A percentile compares a stretch with the other conserved stretches of the same genome.
phyloP scores from a whole-genome alignment of 1,140 invertebrate species.

The Panonychus citri region DNA sequence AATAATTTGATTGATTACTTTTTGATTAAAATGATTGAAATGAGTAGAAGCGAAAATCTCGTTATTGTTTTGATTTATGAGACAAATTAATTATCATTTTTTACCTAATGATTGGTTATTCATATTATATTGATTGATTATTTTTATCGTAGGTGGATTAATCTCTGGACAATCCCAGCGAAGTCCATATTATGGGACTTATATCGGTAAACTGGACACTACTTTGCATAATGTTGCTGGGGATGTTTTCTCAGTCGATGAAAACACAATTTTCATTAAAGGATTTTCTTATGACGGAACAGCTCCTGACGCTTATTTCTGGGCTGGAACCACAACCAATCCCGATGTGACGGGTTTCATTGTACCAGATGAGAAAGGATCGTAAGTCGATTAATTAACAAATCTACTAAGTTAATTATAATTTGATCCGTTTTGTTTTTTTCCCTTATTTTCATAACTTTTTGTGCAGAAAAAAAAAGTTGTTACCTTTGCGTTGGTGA shows the following conservation, averaged over 20 bases:
- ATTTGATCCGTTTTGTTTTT: neutral
- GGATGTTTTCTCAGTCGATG: slow-evolving; percentile 58
- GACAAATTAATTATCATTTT: no score
- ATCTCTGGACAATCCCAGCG: neutral
- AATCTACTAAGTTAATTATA: neutral
- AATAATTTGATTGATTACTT: no score
- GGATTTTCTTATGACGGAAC: slow-evolving; percentile 40
- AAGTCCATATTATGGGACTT: neutral
- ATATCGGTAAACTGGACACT: neutral
- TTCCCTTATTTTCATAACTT: neutral
- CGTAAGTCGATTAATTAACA: slow-evolving; percentile 1
- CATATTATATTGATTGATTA: no score
- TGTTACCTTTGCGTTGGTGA: no score
- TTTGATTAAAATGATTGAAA: no score
- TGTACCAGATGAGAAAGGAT: slow-evolving; percentile 54
- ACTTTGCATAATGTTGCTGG: slow-evolving; percentile 39
- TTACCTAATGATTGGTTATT: no score
- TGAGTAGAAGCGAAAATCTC: no score
- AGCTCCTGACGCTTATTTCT: slow-evolving; percentile 45
- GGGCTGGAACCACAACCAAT: slow-evolving; percentile 50
- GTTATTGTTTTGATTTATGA: no score
- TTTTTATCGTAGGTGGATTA: no score
- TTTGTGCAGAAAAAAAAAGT: neutral
- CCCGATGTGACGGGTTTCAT: slow-evolving; percentile 69
- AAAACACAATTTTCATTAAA: slow-evolving; percentile 58